Evolutionary conservation across 2,113 vertebrate species (phyloP), one percentile per base, ranked within the genome.

Genomic region (Fulica atra): DNA sequence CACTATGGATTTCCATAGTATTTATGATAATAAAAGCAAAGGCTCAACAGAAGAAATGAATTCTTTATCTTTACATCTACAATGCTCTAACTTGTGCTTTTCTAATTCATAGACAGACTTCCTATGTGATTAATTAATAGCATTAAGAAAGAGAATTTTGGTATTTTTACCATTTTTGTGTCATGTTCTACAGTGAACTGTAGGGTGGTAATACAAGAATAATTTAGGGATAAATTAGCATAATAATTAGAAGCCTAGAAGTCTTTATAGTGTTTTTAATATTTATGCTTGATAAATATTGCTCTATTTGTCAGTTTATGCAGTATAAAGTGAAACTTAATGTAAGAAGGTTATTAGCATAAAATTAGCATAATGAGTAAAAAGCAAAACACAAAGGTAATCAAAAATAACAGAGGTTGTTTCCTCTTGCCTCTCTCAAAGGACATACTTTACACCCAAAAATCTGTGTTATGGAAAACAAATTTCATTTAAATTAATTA

Each of bases 261-360:
- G 85, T 94, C 96, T 97, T 96, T 89, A 97, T 71, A 95, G 96
- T 89, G 89, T 83, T 97, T 96, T 96, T 96, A 97, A 95, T 97
- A 97, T 97, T 97, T 97, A 97, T 96, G 96, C 93, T 95, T 96
- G 88, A 97, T 95, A 97, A 97, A 97, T 97, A 97, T 96, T 96
- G 86, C 91, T 97, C 89, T 95, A 94, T 96, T 97, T 96, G 94
- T 96, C 95, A 96, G 95, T 96, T 97, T 96, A 96, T 97, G 94
- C 95, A 76, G 92, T 85, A 93, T 96, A 95, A 97, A 97, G 88
- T 96, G 92, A 97, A 95, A 94, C 84, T 97, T 96, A 96, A 94
- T 96, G 90, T 86, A 92, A 91, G 88, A 76, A 95, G 54, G 81
- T 81, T 91, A 93, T 97, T 97, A 97, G 81, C 96, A 96, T 97